Evolutionary conservation across 2,888 invertebrate species (phyloP), one percentile per base, ranked within the genome.

Genomic region (Amorpha juglandis): DNA sequence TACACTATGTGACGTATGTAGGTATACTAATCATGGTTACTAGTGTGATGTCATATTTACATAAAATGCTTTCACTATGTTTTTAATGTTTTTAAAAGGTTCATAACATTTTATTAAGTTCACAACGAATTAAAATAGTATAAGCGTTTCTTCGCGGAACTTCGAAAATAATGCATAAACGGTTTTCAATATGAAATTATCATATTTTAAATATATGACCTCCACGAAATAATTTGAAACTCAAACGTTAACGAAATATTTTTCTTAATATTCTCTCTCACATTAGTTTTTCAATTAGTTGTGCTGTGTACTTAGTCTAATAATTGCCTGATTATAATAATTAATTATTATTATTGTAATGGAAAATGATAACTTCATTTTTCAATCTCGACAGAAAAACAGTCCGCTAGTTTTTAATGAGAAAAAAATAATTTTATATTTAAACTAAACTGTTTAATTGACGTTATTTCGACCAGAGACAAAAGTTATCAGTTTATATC

Each of bases 291-390:
- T 88, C 79, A 80, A 86, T 91, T 92, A 92, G 91, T 90, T 90
- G 92, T 92, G 92, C 92, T 89, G 92, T 92, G 92, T 92, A 92
- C 86, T 91, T 92, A 92, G 91, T 80, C 71, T 65, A 65, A 65
- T 89, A 87, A 87, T 81, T 83, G 85, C 82, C 83, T 86, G 78
- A 81, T 80, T 72, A 78, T 74, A 65, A 48, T 58, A 35, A 62
- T 75, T 75, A 70, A 73, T 77, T 70, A 69, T 67, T 71, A 75
- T 58, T 42, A 58, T n/a, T n/a, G n/a, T n/a, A n/a, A n/a, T 42
- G 58, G 42, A 58, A 58, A 65, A 48, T 58, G 27, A 47, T 50
- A 55, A 76, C 71, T 72, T 71, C 71, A 72, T 71, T 73, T 80
- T 70, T 74, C 81, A 84, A 83, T 91, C 91, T 91, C 92, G 82